phyloP scores from a whole-genome alignment of 2,888 invertebrate species.

The Serripes groenlandicus region DNA sequence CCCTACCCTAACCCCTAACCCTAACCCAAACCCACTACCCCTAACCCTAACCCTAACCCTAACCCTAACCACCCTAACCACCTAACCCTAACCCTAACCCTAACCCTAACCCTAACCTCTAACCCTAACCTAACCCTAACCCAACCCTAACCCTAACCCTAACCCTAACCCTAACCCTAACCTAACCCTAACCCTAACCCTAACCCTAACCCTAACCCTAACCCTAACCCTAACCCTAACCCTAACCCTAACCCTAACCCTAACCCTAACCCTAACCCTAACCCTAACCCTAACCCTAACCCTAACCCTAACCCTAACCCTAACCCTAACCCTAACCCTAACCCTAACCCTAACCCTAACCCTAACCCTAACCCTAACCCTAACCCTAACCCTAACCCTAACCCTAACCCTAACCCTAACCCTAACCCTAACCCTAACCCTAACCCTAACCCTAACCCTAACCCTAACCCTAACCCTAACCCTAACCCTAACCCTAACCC shows the following conservation, averaged over 20 bases:
- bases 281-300: conserved; percentile 66
- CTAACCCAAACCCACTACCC: conserved; percentile 68
- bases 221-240: conserved; percentile 66
- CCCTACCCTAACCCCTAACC: conserved; percentile 69
- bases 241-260: conserved; percentile 55
- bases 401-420: conserved; percentile 48
- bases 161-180: conserved; percentile 33
- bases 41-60: conserved; percentile 72
- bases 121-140: conserved; percentile 56
- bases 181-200: conserved; percentile 75
- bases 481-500: conserved; percentile 59
- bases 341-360: conserved; percentile 63
- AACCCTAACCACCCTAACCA: conserved; percentile 74
- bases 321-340: conserved; percentile 70
- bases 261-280: conserved; percentile 63
- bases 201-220: conserved; percentile 56
- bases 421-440: conserved; percentile 52
- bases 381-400: conserved; percentile 57
- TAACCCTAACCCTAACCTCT: conserved; percentile 61
- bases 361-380: conserved; percentile 57
- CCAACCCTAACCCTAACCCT: conserved; percentile 59
- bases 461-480: conserved; percentile 69
- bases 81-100: conserved; percentile 70
- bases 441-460: conserved; percentile 58
- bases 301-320: conserved; percentile 70